Base-by-base conservation (phyloP, 1,140 invertebrate species). In the Akabosia matsudoensis region DNA sequence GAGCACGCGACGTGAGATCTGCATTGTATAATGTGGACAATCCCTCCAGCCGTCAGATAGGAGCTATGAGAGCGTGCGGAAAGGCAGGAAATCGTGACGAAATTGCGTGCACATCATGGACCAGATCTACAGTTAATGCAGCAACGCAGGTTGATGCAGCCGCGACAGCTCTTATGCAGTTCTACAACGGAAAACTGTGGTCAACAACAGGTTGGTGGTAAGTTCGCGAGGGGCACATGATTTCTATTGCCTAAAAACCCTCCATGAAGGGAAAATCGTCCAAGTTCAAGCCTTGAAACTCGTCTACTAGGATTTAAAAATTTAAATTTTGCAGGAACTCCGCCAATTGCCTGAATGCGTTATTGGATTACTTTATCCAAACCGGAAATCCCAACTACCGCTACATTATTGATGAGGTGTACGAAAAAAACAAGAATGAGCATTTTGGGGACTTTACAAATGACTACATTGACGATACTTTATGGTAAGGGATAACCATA, bases 121-220 rank as follows among this genome's bases (percentile, higher is more conserved):
- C 74, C 14, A 30, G 79, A 26, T 79, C 79, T 18, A 67, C 37
- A 16, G 64, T 81, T 0, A 73, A 70, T 16, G 71, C 75, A 4
- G 77, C 61, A 7, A 54, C 45, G 13, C 70, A 33, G 0, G 54
- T 76, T 10, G 75, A 77, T 16, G 79, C 77, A 30, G 79, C 79
- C 51, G 79, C 78, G 1, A 76, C 78, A 1, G 79, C 78, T 13
- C n/a, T 81, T 31, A 81, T 81, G 79, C 79, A 81, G 51, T 81
- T 76, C 30, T 81, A 76, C 31, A 56, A 77, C 34, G 61, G 72
- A 10, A 73, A 71, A n/a, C 28, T 77, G 1, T 81, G 77, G 77
- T 70, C 73, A 74, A 79, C 77, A 0, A 76, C 75, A 1, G 79
- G 79, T 0, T 81, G 79, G 79, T 81, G 79, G 79, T 67, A 22